Evolutionary conservation across 2,888 invertebrate species (phyloP).

Genomic region (Pollenia amentaria): DNA sequence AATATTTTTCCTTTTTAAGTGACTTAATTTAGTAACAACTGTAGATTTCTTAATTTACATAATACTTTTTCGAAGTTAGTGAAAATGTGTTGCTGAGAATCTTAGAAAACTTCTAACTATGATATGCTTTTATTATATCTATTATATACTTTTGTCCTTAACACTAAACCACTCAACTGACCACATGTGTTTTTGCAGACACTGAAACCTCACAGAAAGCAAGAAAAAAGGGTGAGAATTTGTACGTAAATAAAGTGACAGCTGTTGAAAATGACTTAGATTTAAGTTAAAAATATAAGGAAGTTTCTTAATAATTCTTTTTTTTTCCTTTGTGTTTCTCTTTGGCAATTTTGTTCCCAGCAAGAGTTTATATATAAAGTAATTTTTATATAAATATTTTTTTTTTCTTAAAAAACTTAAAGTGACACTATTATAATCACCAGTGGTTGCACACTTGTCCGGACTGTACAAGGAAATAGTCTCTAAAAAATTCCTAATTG

Average conservation of each 20-base stretch:
- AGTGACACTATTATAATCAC: conserved; percentile 63
- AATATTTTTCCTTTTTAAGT: not conserved
- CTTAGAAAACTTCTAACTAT: conserved; percentile 14
- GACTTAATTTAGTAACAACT: conserved; percentile 43
- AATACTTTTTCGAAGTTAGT: conserved; percentile 34
- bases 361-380: conserved; percentile 57
- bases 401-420: conserved; percentile 32
- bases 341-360: not conserved
- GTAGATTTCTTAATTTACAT: conserved; percentile 60
- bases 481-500: not conserved
- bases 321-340: conserved; percentile 14
- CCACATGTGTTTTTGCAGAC: conserved; percentile 62
- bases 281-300: conserved; percentile 32
- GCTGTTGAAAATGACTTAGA: conserved; percentile 69
- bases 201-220: conserved; percentile 3
- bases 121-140: conserved; percentile 1
- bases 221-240: not conserved
- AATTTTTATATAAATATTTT: conserved; percentile 9
- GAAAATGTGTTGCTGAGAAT: conserved; percentile 62
- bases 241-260: conserved; percentile 67
- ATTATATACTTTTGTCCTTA: conserved; percentile 16
- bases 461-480: conserved; percentile 8
- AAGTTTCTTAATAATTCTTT: conserved; percentile 70
- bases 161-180: conserved; percentile 59
- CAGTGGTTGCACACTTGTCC: conserved; percentile 41